Evolutionary conservation across 2,888 invertebrate genomes (phyloP).

Genomic region (Cataglyphis livida): DNA sequence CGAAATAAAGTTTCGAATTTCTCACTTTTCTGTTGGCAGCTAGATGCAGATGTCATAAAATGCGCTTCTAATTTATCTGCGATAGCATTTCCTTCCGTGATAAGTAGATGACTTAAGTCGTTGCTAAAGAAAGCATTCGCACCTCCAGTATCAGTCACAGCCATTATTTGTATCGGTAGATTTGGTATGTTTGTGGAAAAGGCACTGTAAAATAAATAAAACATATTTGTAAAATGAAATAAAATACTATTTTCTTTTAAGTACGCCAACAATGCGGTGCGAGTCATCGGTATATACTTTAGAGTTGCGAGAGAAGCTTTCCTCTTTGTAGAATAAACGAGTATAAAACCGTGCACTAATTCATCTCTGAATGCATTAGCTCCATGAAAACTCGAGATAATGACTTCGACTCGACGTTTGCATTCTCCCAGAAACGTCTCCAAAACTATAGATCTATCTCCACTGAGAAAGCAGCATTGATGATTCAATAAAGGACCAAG

Average conservation of each 20-base stretch:
- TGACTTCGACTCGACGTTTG: constrained; percentile 95
- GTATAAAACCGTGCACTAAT: constrained; percentile 97
- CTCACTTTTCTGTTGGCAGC: constrained; percentile 94
- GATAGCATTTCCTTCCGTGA: constrained; percentile 96
- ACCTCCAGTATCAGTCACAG: constrained; percentile 96
- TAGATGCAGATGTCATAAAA: constrained; percentile 96
- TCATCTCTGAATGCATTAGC: constrained; percentile 97
- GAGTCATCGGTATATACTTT: constrained; percentile 88
- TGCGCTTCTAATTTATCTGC: constrained; percentile 96
- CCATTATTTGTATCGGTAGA: constrained; percentile 96
- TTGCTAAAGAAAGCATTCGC: constrained; percentile 96
- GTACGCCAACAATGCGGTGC: background rate
- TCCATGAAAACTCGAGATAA: constrained; percentile 97
- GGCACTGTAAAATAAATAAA: constrained; percentile 88
- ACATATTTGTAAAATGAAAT: background rate
- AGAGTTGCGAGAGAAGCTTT: constrained; percentile 97
- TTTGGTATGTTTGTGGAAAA: constrained; percentile 97
- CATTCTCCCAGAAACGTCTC: constrained; percentile 97
- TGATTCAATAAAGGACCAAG: constrained; percentile 95
- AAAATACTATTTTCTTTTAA: background rate
- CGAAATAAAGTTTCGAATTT: background rate
- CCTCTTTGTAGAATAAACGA: constrained; percentile 97
- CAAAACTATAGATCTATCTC: constrained; percentile 94
- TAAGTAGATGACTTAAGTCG: constrained; percentile 95
- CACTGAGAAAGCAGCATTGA: constrained; percentile 94